Evolutionary conservation across 2,113 vertebrate genomes (phyloP).

Genomic region (Myrmecobius fasciatus): DNA sequence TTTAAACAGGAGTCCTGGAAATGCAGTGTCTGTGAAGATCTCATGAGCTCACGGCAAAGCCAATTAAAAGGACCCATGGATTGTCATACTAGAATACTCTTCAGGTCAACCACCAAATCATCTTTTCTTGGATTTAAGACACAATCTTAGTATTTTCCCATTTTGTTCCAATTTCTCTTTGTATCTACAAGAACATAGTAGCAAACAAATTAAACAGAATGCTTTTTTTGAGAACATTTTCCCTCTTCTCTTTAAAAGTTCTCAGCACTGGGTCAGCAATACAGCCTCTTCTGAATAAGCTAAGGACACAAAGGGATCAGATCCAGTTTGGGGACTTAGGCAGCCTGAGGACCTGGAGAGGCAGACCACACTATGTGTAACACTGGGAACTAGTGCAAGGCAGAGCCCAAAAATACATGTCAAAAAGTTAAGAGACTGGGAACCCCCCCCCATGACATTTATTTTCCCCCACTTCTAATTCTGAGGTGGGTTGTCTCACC

Average conservation of each 20-base stretch:
- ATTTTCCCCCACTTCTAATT: not conserved
- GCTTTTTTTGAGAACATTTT: not conserved
- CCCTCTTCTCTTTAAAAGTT: not conserved
- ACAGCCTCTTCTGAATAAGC: not conserved
- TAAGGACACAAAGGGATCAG: not conserved
- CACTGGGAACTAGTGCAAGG: not conserved
- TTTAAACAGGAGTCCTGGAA: slow-evolving; percentile 14
- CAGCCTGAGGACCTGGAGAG: not conserved
- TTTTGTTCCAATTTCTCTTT: not conserved
- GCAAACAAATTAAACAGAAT: not conserved
- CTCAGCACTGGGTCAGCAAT: not conserved
- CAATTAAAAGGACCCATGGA: not conserved
- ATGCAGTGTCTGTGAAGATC: not conserved
- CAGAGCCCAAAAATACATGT: not conserved
- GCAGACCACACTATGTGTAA: not conserved
- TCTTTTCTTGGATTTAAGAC: slow-evolving; percentile 15
- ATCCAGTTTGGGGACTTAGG: not conserved
- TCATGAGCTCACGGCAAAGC: not conserved
- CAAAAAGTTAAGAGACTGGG: not conserved
- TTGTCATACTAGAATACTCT: slow-evolving; percentile 7
- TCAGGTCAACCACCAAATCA: not conserved
- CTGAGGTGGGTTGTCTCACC: not conserved
- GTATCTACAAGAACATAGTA: slow-evolving; percentile 30
- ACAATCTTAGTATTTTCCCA: not conserved
- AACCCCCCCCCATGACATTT: not conserved